Conservation (phyloP, 92 coral and sea anemone genomes). For the Siderastrea radians region DNA sequence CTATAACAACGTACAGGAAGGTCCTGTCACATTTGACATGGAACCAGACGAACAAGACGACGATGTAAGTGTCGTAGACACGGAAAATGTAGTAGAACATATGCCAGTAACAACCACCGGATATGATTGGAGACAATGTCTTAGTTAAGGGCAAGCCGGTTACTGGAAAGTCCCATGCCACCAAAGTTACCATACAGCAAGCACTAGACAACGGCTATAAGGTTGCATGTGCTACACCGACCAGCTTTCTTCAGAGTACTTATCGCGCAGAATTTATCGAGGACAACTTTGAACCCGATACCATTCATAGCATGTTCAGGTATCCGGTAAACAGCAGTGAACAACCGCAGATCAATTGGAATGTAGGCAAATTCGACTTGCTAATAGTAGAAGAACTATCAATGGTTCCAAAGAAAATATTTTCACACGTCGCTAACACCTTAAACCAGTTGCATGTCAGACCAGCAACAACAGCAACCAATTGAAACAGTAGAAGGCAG, state of each 20-base stretch:
- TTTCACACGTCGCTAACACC: constrained; percentile 15
- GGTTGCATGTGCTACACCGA: neutral
- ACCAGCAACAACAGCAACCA: constrained; percentile 8
- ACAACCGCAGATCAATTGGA: constrained; percentile 21
- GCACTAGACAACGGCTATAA: neutral
- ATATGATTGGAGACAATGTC: constrained; percentile 30
- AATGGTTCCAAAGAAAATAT: neutral
- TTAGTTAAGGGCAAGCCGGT: constrained; percentile 50
- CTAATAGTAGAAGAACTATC: constrained; percentile 43
- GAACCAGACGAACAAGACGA: no score
- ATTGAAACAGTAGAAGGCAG: neutral
- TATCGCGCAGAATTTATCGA: no score
- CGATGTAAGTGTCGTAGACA: no score
- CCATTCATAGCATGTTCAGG: no score
- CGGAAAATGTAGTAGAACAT: no score
- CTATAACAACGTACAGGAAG: no score
- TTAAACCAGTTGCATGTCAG: neutral
- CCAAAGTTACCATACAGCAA: neutral
- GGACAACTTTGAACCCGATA: no score
- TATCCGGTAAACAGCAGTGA: neutral
- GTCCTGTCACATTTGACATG: no score
- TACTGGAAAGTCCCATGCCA: constrained; percentile 32
- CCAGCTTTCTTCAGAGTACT: no score
- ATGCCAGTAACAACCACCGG: no score
- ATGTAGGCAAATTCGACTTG: neutral